Percentiles rank a stretch among this genome's conserved stretches.
Conservation (phyloP, 2,888 invertebrate genomes). For the Tetragonula carbonaria region DNA sequence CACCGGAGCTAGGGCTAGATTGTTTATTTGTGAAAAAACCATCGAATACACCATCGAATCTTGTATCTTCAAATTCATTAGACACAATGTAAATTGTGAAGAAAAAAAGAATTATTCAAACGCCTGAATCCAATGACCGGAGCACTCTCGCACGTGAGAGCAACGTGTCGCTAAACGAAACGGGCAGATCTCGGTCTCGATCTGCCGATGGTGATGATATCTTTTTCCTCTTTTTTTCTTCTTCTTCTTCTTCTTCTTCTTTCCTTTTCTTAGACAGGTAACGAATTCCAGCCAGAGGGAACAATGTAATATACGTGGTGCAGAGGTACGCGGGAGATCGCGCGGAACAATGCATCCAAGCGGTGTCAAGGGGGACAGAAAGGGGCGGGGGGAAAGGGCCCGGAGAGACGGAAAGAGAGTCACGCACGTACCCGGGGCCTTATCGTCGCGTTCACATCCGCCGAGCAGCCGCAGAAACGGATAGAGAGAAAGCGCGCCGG, state of each 20-base stretch:
- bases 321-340: slow-evolving; percentile 74
- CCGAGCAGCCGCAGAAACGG: slow-evolving; percentile 70
- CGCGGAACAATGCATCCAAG: slow-evolving; percentile 74
- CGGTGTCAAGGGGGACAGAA: slow-evolving; percentile 45
- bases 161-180: not conserved
- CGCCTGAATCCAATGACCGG: too few species aligned
- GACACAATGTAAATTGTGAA: too few species aligned
- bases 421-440: slow-evolving; percentile 76
- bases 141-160: not conserved
- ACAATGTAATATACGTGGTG: slow-evolving; percentile 78
- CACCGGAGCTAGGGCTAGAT: too few species aligned
- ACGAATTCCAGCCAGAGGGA: slow-evolving; percentile 75
- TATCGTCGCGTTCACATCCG: slow-evolving; percentile 81
- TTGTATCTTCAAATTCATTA: too few species aligned
- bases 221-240: too few species aligned
- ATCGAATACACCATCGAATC: too few species aligned
- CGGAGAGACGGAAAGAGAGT: slow-evolving; percentile 66
- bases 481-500: slow-evolving; percentile 69
- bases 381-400: slow-evolving; percentile 34
- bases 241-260: too few species aligned
- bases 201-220: not conserved
- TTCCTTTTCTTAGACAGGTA: slow-evolving; percentile 36
- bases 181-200: not conserved
- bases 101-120: too few species aligned
- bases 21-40: too few species aligned